These are phyloP conservation scores for Saturnia japonica DNA, from an alignment of 2,888 invertebrate genomes.

Conservation along the genomic window DNA sequence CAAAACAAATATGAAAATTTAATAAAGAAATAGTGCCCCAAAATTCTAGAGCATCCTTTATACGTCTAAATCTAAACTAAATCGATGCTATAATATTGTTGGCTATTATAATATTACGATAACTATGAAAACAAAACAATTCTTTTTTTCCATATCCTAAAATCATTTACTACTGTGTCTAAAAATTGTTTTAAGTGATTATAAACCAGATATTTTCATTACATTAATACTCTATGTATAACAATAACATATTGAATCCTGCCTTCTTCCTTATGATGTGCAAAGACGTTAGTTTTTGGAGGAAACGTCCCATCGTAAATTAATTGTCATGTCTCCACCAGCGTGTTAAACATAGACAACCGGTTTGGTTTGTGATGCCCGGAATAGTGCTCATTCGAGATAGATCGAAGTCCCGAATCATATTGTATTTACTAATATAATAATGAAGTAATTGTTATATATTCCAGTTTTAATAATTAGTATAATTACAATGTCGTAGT, in stretches of 20 bases:
- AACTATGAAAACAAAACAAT: too few species aligned
- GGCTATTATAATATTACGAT: too few species aligned
- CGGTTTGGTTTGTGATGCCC: neutral
- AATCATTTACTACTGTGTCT: too few species aligned
- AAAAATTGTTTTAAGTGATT: too few species aligned
- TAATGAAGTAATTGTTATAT: neutral
- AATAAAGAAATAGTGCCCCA: too few species aligned
- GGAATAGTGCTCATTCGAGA: neutral
- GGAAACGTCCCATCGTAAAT: neutral
- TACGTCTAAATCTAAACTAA: too few species aligned
- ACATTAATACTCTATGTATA: too few species aligned
- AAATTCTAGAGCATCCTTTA: too few species aligned
- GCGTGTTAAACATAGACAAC: neutral
- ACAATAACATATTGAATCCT: neutral
- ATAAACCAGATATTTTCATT: too few species aligned
- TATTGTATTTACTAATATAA: neutral
- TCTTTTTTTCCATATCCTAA: too few species aligned
- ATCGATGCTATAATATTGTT: too few species aligned
- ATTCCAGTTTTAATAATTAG: neutral
- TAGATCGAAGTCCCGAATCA: neutral
- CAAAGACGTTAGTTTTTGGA: neutral
- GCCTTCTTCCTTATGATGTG: neutral
- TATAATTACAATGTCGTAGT: neutral
- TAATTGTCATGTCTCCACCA: neutral
- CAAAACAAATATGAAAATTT: too few species aligned